Base-by-base conservation (phyloP, 92 coral and sea anemone genomes). In the Pocillopora meandrina region DNA sequence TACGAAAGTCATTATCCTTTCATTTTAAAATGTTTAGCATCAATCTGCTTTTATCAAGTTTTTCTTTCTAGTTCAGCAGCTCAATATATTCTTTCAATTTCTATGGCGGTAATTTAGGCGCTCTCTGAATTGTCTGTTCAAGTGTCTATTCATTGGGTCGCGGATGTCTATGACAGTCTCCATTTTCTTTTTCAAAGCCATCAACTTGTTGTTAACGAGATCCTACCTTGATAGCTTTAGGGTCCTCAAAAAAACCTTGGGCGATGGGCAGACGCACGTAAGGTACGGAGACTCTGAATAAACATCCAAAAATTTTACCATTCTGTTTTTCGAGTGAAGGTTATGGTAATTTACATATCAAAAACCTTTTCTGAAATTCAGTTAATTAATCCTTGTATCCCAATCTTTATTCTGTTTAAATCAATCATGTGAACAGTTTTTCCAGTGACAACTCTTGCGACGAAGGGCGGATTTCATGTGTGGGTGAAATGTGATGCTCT, bases 241-340 rank as follows among this genome's bases (percentile, higher is more conserved):
- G 70, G 36, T 33, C 69, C 23, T 80, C 67, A 65, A 79, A 47
- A 3, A 12, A 33, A 70, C 15, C 85, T 77, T 77, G 61, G 85
- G 47, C 74, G 52, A 36, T 70, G 34, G 57, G 17, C 61, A 21
- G 42, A 18, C 6, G 65, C 62, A 64, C 71, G 56, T 31, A 18
- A 59, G 20, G 36, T 71, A 59, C 74, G 62, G 65, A 23, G 35
- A 20, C 70, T 9, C 74, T 35, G 3, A n/a, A 36, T 34, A 31
- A 70, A 20, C 73, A 52, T n/a, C 14, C 14, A 14, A 49, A 70
- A 33, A 35, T 34, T 35, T 20, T 34, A 42, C 52, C 52, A 42
- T 42, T 42, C 52, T 42, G 52, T 42, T 42, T 26, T 42, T 42
- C 52, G 5, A 42, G 52, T 42, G 52, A 42, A 42, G 52, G 52